Conservation (phyloP, 1,140 invertebrate species). For the Mamestra configurata region DNA sequence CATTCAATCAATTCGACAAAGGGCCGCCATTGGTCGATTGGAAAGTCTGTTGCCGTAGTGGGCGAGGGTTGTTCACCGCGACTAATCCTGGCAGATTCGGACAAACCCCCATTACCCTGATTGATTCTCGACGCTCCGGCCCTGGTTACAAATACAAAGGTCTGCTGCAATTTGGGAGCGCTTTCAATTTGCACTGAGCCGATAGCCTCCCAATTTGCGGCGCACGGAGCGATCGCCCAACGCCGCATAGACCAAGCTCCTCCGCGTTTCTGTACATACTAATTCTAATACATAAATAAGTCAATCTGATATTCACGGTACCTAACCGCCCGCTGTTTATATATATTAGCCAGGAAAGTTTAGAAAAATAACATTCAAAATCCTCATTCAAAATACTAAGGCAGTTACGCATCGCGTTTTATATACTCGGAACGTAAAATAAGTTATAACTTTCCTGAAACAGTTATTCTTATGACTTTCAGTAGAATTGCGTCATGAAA, state of each 20-base stretch:
- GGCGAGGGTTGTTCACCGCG: conserved; percentile 64
- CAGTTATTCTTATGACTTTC: conserved; percentile 23
- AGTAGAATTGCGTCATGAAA: not conserved
- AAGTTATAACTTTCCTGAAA: conserved; percentile 17
- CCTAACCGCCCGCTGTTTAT: too few species aligned
- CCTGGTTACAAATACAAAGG: conserved; percentile 82
- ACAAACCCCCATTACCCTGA: conserved; percentile 83
- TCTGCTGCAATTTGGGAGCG: conserved; percentile 75
- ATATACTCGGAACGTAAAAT: not conserved
- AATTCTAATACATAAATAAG: conserved; percentile 1
- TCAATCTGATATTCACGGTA: not conserved
- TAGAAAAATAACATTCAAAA: not conserved
- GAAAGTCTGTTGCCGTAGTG: conserved; percentile 63
- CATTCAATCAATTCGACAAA: conserved; percentile 66
- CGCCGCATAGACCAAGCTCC: conserved; percentile 11
- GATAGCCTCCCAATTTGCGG: conserved; percentile 71
- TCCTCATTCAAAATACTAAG: not conserved
- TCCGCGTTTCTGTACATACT: conserved; percentile 6
- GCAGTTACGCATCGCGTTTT: not conserved
- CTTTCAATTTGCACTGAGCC: conserved; percentile 81
- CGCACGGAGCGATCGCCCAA: conserved; percentile 43
- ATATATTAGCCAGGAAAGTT: not conserved
- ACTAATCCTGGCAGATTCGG: conserved; percentile 80
- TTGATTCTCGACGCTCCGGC: conserved; percentile 78
- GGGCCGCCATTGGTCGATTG: conserved; percentile 59